Conservation (phyloP, 2,113 vertebrate species). For the Thinocorus orbignyianus region DNA sequence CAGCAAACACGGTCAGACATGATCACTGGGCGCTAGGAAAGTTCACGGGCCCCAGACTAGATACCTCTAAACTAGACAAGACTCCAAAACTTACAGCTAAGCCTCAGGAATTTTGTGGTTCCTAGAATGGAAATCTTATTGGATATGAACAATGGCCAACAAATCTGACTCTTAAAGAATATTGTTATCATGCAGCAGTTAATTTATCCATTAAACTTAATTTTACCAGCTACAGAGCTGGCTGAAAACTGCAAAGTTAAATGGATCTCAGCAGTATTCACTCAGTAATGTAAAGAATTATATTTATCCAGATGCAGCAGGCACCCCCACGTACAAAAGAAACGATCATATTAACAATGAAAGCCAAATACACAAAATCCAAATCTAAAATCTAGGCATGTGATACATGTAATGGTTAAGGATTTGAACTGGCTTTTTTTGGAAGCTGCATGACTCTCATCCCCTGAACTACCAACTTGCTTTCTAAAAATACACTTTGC, state of each 20-base stretch:
- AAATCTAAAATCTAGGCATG: not conserved
- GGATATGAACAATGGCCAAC: not conserved
- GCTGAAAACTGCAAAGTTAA: not conserved
- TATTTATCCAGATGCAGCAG: not conserved
- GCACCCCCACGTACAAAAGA: not conserved
- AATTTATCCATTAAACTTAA: not conserved
- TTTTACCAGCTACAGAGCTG: not conserved
- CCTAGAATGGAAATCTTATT: not conserved
- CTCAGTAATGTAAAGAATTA: not conserved
- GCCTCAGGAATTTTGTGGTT: not conserved
- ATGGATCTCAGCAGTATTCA: not conserved
- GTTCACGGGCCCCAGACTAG: not conserved
- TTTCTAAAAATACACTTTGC: not conserved
- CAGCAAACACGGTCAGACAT: not conserved
- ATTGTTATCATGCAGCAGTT: not conserved
- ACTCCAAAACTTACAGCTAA: not conserved
- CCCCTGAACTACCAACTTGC: not conserved
- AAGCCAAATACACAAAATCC: not conserved
- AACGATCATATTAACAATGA: not conserved
- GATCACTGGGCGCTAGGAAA: not conserved
- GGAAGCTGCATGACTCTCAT: not conserved
- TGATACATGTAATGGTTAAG: not conserved
- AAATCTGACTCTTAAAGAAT: not conserved
- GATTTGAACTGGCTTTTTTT: not conserved
- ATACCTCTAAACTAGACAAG: not conserved